A percentile compares a stretch with the other conserved stretches of the same genome.
Conservation (phyloP, 2,888 invertebrate genomes). For the Tipula helvola region DNA sequence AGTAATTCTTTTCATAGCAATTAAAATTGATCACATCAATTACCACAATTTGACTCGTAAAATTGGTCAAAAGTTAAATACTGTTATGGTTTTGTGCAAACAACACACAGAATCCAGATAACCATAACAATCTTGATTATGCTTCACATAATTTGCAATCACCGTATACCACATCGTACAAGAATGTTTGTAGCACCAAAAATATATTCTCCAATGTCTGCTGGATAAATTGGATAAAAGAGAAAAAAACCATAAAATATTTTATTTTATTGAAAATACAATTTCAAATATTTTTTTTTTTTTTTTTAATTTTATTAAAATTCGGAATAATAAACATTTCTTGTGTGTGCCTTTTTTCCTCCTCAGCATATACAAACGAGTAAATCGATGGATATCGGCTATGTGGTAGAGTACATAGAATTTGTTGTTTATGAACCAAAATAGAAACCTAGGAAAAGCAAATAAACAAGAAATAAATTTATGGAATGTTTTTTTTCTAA, state of each 20-base stretch:
- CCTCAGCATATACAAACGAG: neutral
- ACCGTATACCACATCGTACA: neutral
- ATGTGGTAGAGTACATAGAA: neutral
- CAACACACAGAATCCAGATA: neutral
- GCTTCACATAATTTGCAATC: neutral
- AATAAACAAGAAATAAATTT: neutral
- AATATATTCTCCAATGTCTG: neutral
- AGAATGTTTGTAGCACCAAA: neutral
- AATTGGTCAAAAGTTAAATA: neutral
- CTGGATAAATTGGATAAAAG: neutral
- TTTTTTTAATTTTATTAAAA: neutral
- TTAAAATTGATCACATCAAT: neutral
- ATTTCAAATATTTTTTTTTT: neutral
- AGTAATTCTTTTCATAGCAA: neutral
- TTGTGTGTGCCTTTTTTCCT: neutral
- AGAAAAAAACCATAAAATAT: neutral
- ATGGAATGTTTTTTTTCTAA: neutral
- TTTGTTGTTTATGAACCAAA: neutral
- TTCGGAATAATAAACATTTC: neutral
- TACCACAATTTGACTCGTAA: neutral
- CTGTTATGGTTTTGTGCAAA: neutral
- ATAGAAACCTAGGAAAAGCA: neutral
- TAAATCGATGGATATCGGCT: neutral
- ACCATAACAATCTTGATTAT: neutral
- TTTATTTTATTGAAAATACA: conserved; percentile 4